These are phyloP conservation scores for Saguinus midas DNA, from an alignment of 2,113 vertebrate species.

Conservation along the genomic window DNA sequence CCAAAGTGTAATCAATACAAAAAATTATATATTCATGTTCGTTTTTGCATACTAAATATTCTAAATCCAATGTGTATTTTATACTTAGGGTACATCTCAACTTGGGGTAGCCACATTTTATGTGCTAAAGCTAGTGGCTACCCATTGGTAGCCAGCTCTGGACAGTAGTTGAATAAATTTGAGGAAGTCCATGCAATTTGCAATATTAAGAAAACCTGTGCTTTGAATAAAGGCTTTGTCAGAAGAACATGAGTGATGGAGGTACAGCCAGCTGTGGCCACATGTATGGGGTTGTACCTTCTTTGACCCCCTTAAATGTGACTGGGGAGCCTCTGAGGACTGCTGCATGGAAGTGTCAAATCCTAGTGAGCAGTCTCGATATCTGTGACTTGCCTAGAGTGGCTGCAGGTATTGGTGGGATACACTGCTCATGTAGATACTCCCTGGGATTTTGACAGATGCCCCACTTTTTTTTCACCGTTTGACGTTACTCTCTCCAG, in stretches of 20 bases:
- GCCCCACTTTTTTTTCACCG: background rate
- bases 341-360: background rate
- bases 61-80: background rate
- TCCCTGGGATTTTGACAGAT: background rate
- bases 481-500: constrained; percentile 40
- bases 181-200: background rate
- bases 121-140: background rate
- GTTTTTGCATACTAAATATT: background rate
- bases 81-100: background rate
- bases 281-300: accelerated
- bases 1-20: background rate
- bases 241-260: background rate
- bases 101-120: background rate
- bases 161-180: background rate
- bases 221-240: background rate
- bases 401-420: background rate
- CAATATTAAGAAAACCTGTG: background rate
- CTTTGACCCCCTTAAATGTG: background rate
- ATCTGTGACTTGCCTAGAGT: constrained; percentile 4
- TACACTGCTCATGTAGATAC: background rate
- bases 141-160: background rate
- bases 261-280: no score
- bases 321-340: background rate
- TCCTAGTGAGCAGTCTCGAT: background rate
- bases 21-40: background rate